Evolutionary conservation across 2,888 invertebrate genomes (phyloP).

Genomic region (Nomada flava): DNA sequence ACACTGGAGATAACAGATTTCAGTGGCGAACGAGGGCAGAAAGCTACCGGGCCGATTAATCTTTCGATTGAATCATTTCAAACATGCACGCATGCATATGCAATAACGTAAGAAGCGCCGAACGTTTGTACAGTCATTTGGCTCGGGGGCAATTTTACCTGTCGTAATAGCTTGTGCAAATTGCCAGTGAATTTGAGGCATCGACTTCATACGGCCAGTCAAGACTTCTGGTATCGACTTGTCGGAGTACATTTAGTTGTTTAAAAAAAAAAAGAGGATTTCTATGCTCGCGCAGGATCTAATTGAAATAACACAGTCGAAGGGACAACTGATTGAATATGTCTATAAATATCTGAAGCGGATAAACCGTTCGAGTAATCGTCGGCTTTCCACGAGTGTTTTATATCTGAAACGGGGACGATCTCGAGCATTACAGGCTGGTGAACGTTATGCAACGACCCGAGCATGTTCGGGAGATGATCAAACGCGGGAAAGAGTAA

Average conservation of each 20-base stretch:
- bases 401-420: constrained; percentile 52
- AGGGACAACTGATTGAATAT: neutral
- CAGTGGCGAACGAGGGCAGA: neutral
- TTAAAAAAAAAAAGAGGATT: no score
- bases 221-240: no score
- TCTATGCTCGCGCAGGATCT: no score
- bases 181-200: no score
- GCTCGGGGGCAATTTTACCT: no score
- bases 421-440: constrained; percentile 43
- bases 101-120: neutral
- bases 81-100: neutral
- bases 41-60: constrained; percentile 18
- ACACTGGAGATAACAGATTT: constrained; percentile 22
- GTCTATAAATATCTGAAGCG: neutral
- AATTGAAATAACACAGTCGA: neutral
- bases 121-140: no score
- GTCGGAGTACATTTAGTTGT: no score
- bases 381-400: constrained; percentile 30
- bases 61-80: constrained; percentile 11
- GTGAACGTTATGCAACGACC: constrained; percentile 45
- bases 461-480: constrained; percentile 51
- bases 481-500: constrained; percentile 34
- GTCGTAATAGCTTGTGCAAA: no score
- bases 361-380: neutral
- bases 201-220: no score